Conservation (phyloP, 2,888 invertebrate species). For the Mechanitis mazaeus region DNA sequence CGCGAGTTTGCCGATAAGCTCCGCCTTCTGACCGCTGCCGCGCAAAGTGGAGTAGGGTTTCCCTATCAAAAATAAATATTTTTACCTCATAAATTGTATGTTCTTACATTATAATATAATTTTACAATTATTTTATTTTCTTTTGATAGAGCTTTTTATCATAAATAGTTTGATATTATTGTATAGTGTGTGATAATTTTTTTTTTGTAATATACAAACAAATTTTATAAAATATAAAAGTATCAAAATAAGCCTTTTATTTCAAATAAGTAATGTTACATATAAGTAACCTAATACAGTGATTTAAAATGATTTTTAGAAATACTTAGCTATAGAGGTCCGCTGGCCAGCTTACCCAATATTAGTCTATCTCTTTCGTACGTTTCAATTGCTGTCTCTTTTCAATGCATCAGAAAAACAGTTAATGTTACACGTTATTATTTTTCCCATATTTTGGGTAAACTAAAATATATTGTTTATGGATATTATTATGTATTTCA, state of each 20-base stretch:
- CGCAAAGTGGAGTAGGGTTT: constrained; percentile 73
- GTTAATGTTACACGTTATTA: constrained; percentile 45
- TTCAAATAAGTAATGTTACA: too few relatives aligned
- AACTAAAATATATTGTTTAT: constrained; percentile 1
- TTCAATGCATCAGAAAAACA: constrained; percentile 38
- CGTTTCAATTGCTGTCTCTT: constrained; percentile 39
- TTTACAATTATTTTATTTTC: not conserved
- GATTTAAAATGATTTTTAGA: not conserved
- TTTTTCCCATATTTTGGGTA: constrained; percentile 24
- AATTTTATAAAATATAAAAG: too few relatives aligned
- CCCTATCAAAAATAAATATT: constrained; percentile 33
- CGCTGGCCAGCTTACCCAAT: constrained; percentile 66
- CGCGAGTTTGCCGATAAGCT: constrained; percentile 77
- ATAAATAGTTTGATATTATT: too few relatives aligned
- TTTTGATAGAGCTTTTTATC: too few relatives aligned
- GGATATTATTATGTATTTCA: too few relatives aligned
- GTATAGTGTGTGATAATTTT: too few relatives aligned
- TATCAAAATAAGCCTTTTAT: too few relatives aligned
- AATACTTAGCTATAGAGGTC: constrained; percentile 37
- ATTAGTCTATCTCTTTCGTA: constrained; percentile 47
- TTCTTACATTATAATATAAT: not conserved
- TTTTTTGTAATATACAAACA: too few relatives aligned
- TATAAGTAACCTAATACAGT: too few relatives aligned
- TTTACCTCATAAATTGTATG: constrained; percentile 1
- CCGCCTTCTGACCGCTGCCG: constrained; percentile 78